A percentile compares a stretch with the other conserved stretches of the same genome.
Evolutionary conservation across 2,888 invertebrate species (phyloP).

Genomic region (Harmothoe impar): DNA sequence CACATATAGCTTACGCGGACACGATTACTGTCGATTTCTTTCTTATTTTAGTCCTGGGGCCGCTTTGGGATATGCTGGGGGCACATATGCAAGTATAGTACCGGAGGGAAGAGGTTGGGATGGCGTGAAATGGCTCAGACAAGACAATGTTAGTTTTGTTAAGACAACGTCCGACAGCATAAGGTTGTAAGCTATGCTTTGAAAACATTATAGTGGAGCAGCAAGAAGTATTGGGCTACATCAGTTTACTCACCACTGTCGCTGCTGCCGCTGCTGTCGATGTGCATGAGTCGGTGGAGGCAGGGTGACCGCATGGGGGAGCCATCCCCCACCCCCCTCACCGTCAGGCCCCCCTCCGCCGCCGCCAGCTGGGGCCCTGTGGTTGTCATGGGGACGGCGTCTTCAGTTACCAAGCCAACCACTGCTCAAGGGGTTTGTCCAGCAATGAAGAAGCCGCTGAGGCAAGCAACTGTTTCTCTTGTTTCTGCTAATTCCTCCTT

Average conservation of each 20-base stretch:
- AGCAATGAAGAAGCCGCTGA: not conserved
- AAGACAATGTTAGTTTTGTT: too few relatives aligned
- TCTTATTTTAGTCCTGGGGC: too few relatives aligned
- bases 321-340: not conserved
- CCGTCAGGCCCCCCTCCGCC: not conserved
- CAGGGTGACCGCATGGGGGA: conserved; percentile 56
- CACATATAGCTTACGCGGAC: too few relatives aligned
- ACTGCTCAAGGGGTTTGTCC: not conserved
- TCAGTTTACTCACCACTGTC: conserved; percentile 43
- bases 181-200: too few relatives aligned
- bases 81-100: too few relatives aligned
- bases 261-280: conserved; percentile 59
- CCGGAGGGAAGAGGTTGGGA: too few relatives aligned
- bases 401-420: conserved; percentile 33
- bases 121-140: too few relatives aligned
- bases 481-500: not conserved
- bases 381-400: conserved; percentile 48
- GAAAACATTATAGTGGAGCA: too few relatives aligned
- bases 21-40: too few relatives aligned
- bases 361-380: conserved; percentile 32
- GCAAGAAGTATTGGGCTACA: too few relatives aligned
- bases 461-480: not conserved
- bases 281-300: conserved; percentile 59
- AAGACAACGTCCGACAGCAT: too few relatives aligned
- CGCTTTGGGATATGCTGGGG: too few relatives aligned